phyloP scores from a whole-genome alignment of 2,797 vertebrate species.

The Avahi laniger region DNA sequence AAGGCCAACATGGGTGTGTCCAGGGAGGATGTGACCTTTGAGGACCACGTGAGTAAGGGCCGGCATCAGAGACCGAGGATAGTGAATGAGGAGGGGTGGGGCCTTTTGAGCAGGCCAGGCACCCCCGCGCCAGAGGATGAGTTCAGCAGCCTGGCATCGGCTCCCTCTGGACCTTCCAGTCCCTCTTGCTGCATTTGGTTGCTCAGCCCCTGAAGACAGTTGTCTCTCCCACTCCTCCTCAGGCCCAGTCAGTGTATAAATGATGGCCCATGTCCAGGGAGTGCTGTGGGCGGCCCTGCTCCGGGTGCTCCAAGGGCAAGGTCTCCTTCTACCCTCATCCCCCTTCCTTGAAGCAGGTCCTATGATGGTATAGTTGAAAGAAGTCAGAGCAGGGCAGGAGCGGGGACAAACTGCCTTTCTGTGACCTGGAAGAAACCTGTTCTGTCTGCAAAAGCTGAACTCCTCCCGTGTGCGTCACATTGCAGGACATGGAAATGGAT shows the following conservation, averaged over 20 bases:
- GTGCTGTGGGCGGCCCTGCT: neutral
- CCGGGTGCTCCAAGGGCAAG: fast-evolving
- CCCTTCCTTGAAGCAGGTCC: neutral
- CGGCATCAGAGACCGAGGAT: neutral
- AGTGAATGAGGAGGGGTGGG: neutral
- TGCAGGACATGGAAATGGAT: neutral
- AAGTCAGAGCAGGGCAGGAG: neutral
- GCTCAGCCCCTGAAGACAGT: neutral
- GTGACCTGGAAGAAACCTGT: neutral
- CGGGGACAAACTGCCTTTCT: neutral
- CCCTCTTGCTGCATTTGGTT: neutral
- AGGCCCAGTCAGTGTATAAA: neutral
- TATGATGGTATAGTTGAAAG: neutral
- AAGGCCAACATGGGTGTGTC: conserved; percentile 96
- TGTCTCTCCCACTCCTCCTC: neutral
- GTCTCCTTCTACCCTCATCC: neutral
- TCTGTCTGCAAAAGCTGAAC: fast-evolving
- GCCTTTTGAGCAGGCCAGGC: neutral
- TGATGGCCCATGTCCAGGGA: fast-evolving
- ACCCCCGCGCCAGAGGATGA: neutral
- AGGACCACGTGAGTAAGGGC: conserved; percentile 93
- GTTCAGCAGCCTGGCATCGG: neutral
- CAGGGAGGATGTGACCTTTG: conserved; percentile 97
- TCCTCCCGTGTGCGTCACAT: neutral
- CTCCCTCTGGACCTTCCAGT: neutral